Evolutionary conservation across 1,140 invertebrate species (phyloP), one percentile per base, ranked within the genome.

Genomic region (Melitaea cinxia): DNA sequence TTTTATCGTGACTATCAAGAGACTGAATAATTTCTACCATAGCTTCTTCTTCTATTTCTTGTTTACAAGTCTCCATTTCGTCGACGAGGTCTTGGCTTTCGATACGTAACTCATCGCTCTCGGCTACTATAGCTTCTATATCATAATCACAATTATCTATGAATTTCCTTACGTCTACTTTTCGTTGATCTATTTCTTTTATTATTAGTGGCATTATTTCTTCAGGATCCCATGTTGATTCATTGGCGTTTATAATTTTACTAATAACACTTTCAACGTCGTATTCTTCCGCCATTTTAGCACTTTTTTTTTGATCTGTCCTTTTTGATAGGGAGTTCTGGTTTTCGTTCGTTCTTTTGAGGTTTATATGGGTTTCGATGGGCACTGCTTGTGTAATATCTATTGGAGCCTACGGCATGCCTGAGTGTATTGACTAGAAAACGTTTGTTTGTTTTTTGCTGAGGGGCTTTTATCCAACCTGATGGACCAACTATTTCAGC

Each of bases 401-500:
- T 91, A 66, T 91, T 92, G 23, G 88, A 91, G 55, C 73, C 85
- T 24, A 92, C 80, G 49, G 85, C 84, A 83, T 91, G 67, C 39
- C 85, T 74, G 3, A 92, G 68, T 1, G 91, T 92, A 47, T 91
- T 92, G 23, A 87, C 88, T 30, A 94, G 85, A 72, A 94, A 94
- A 64, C 91, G 87, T 88, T 94, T 94, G 70, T 94, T 94, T 9
- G 93, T 83, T 71, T 91, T 93, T 65, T 91, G 92, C 65, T 92
- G 91, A 6, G 91, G 91, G 26, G 75, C 80, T 81, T 93, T 94
- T 17, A 93, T 79, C 93, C 93, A 94, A 35, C 93, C 93, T 62
- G 92, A 93, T 5, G 93, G 93, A 14, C 93, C 93, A 66, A 93
- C 92, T 52, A 93, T 88, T 86, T 93, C 93, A 15, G 93, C 93